A percentile compares a stretch with the other conserved stretches of the same genome.
phyloP scores from a whole-genome alignment of 2,113 vertebrate genomes.

The Chauna torquata region DNA sequence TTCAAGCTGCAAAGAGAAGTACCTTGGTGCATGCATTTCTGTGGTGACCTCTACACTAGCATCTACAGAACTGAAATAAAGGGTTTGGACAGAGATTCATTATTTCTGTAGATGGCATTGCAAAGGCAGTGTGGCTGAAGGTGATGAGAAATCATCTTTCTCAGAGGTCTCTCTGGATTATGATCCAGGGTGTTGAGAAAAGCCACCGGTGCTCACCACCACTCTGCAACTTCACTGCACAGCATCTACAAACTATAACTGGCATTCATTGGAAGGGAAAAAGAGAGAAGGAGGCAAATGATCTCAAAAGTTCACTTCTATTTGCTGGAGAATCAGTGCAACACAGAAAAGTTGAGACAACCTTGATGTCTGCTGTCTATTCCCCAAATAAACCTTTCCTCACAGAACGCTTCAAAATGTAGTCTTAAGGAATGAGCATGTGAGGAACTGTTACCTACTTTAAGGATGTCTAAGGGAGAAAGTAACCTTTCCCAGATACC shows the following conservation, averaged over 20 bases:
- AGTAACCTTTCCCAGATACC: not conserved
- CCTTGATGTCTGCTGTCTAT: not conserved
- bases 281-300: not conserved
- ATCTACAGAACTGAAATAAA: not conserved
- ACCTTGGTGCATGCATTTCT: not conserved
- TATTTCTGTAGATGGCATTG: not conserved
- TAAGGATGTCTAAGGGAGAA: not conserved
- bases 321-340: not conserved
- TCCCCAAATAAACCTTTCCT: not conserved
- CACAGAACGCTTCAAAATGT: not conserved
- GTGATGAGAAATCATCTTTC: not conserved
- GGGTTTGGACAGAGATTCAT: not conserved
- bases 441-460: not conserved
- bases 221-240: not conserved
- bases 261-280: not conserved
- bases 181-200: not conserved
- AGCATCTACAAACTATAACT: not conserved
- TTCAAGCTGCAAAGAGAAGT: not conserved
- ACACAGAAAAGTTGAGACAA: not conserved
- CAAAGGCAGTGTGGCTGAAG: not conserved
- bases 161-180: not conserved
- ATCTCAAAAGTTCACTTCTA: not conserved
- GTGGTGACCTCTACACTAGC: not conserved
- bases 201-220: not conserved
- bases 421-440: not conserved